Base-by-base conservation (phyloP, 64 coral and sea anemone species). In the Pocillopora verrucosa region DNA sequence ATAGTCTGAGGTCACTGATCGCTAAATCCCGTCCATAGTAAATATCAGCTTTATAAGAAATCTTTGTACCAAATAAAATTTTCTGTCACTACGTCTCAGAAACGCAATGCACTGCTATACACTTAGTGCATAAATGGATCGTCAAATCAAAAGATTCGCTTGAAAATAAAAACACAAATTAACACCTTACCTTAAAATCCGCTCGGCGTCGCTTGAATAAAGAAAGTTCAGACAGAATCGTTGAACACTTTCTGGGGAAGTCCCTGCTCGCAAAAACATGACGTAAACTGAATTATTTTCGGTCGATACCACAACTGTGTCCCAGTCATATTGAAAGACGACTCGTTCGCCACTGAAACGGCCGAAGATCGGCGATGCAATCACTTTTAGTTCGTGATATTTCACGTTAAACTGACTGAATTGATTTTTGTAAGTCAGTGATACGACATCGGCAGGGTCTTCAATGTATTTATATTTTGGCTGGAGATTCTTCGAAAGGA, bases 381-480 rank as follows among this genome's bases (percentile, higher is more conserved):
- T 13, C 20, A 91, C 37, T 14, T 30, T 24, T 11, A 86, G 24
- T 16, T 84, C 89, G 61, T 91, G 57, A 74, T 91, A 91, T 22
- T 80, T 73, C 19, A 85, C 60, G 30, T 84, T 73, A 22, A 75
- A 91, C 30, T 91, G 89, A 36, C 89, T 91, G 59, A 34, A 84
- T 16, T 91, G 26, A 41, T 91, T 84, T 73, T 85, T 91, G 81
- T 91, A 83, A 24, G 79, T 91, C 58, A 63, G 35, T 36, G 74
- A 82, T 5, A 91, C 89, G 20, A 85, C 72, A 15, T 91, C 89
- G 17, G 89, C 80, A 2, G 89, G 89, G 75, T 91, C 89, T 68
- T 91, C 79, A 38, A 91, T 91, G 60, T 91, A 91, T 34, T 91
- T 91, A 41, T 64, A 91, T 72, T 91, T 91, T 17, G 89, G 80